Base-by-base conservation (phyloP, 2,797 vertebrate species). In the Artibeus jamaicensis region DNA sequence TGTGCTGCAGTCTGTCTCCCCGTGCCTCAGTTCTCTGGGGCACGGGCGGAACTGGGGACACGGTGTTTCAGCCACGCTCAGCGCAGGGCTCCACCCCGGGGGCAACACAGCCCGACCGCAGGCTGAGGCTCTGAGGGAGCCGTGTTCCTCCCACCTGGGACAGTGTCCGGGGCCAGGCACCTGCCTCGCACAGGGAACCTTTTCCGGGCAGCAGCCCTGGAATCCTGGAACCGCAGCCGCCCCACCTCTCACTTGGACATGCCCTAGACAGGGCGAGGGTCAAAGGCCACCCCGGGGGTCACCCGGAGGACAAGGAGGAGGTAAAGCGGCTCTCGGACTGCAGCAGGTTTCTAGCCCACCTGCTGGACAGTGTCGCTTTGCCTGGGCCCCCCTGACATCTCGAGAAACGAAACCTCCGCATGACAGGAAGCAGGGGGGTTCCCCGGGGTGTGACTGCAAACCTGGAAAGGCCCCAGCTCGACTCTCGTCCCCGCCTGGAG, bases 341-440 rank as follows among this genome's bases (percentile, higher is more conserved):
- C 2, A 3, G 21, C 44, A 71, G 42, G 42, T 50, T 22, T 39
- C 42, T 22, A 5, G 18, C n/a, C 59, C 67, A 57, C 89, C 84
- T 68, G 65, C 48, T 67, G 37, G 70, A 68, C 65, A 26, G 68
- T 11, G 32, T 46, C 59, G 29, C 34, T 50, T 74, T 15, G 29
- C 37, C 21, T 24, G 26, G 5, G 46, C n/a, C 34, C 37, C 48
- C 29, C 65, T 55, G 42, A 18, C 59, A 14, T 12, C 53, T 53
- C 68, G 50, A 93, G 92, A 97, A 96, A 92, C 0, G 95, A 96
- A 97, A 97, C 94, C n/a, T 96, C 89, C 82, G 57, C 71, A 21
- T 92, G 55, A 59, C 84, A 97, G 97, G 90, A 97, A 91, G 81
- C 55, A 29, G 87, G 70, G 91, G 59, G 11, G 71, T 42, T 89